Evolutionary conservation across 2,113 vertebrate genomes (phyloP).

Genomic region (Gallinago jamesoni): DNA sequence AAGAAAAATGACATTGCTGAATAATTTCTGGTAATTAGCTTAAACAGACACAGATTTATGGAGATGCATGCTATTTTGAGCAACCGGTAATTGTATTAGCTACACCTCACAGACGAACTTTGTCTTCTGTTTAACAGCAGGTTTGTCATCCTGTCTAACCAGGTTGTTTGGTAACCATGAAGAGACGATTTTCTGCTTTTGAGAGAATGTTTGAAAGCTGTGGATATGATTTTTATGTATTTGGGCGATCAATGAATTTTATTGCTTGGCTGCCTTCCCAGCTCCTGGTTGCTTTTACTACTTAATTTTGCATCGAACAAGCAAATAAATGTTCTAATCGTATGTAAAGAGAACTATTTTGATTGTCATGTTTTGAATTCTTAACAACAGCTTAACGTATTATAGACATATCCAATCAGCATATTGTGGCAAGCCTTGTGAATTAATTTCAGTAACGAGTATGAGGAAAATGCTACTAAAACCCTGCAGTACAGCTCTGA

Average conservation of each 20-base stretch:
- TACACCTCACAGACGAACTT: not conserved
- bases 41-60: not conserved
- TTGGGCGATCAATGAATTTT: slow-evolving; percentile 51
- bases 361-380: slow-evolving; percentile 56
- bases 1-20: not conserved
- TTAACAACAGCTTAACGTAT: slow-evolving; percentile 37
- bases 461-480: slow-evolving; percentile 13
- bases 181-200: slow-evolving; percentile 41
- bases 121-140: not conserved
- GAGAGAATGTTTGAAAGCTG: slow-evolving; percentile 51
- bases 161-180: slow-evolving; percentile 23
- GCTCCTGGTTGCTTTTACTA: slow-evolving; percentile 30
- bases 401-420: slow-evolving; percentile 21
- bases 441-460: slow-evolving; percentile 48
- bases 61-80: not conserved
- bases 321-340: slow-evolving; percentile 40
- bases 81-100: not conserved
- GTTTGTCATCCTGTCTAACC: not conserved
- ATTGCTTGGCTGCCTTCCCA: slow-evolving; percentile 54
- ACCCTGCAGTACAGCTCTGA: not conserved
- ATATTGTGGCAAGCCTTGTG: slow-evolving; percentile 32
- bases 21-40: slow-evolving; percentile 5
- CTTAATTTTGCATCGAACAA: slow-evolving; percentile 29
- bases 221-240: slow-evolving; percentile 31
- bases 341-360: slow-evolving; percentile 29